Base-by-base conservation (phyloP, 2,113 vertebrate genomes). In the Coptodon rendalli region DNA sequence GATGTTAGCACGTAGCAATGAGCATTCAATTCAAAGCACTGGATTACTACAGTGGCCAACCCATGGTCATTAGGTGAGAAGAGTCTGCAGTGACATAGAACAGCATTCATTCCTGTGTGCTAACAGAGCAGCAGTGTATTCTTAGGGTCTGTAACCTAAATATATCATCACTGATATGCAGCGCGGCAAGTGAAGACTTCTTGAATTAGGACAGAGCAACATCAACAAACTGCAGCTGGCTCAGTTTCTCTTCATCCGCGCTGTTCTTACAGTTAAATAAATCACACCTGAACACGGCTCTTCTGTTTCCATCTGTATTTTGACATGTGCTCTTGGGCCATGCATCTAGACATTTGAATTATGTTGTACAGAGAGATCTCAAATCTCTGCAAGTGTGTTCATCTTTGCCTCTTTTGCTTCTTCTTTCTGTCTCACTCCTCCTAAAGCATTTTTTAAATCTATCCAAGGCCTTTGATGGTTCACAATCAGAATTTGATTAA, bases 401-500 rank as follows among this genome's bases (percentile, higher is more conserved):
- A 31, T 78, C 50, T 31, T 6, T 66, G 34, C 34, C 34, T 66
- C 68, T 17, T 5, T 36, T 54, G 34, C 61, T 38, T 68, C 61
- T 79, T 29, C 48, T 24, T n/a, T 31, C 29, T 5, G 29, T 52
- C 45, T n/a, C 27, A 52, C 27, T 68, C 10, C 24, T 81, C 34
- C 63, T 29, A 22, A 81, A 82, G 59, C 61, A 50, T 78, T 78
- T 84, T 82, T 13, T 6, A 63, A 52, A 9, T 8, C 43, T 78
- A 22, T 61, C 83, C 27, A 24, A 29, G 63, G 48, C 54, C 54
- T 78, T 76, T 85, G 86, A 90, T 52, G 82, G 38, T 86, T 66
- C 40, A 81, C 68, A 48, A 63, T 88, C 36, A 66, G 83, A 89
- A 82, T 81, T 48, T 86, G 86, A 90, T 93, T 87, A 81, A 81